Conservation (phyloP, 2,888 invertebrate species). For the Agonopterix alstromeriana region DNA sequence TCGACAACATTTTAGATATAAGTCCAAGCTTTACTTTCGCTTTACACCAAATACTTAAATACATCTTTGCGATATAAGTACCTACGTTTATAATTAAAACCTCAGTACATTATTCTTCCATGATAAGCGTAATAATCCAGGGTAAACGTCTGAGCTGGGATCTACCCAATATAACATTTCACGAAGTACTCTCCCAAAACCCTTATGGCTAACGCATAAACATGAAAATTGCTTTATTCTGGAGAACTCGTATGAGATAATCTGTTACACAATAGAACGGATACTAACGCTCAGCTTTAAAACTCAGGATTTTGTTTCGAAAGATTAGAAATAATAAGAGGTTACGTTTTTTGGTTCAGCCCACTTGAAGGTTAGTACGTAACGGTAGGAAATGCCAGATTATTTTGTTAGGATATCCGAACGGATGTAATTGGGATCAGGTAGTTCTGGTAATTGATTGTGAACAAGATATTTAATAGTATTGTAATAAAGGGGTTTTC, state of each 20-base stretch:
- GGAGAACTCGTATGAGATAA: neutral
- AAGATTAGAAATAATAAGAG: constrained; percentile 55
- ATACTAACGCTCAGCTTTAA: constrained; percentile 52
- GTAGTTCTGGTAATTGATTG: constrained; percentile 33
- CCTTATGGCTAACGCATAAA: no score
- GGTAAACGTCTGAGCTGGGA: no score
- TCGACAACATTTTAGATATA: no score
- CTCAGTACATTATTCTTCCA: neutral
- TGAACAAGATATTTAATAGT: neutral
- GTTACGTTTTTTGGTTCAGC: constrained; percentile 44
- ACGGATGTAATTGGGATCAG: constrained; percentile 54
- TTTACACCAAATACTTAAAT: no score
- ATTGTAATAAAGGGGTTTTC: neutral
- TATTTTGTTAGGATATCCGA: constrained; percentile 63
- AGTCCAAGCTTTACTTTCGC: no score
- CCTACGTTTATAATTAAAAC: no score
- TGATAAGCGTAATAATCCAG: no score
- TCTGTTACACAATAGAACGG: constrained; percentile 44
- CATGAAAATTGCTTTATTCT: no score
- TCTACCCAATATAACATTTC: no score
- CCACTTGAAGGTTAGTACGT: constrained; percentile 23
- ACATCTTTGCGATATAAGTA: no score
- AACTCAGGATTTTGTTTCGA: constrained; percentile 42
- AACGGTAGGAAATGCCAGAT: constrained; percentile 65
- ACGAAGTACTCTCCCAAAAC: no score